Percentiles rank a stretch among this genome's conserved stretches.
These are phyloP conservation scores for Aulostomus chinensis DNA, from an alignment of 2,797 vertebrate species.

Conservation along the genomic window DNA sequence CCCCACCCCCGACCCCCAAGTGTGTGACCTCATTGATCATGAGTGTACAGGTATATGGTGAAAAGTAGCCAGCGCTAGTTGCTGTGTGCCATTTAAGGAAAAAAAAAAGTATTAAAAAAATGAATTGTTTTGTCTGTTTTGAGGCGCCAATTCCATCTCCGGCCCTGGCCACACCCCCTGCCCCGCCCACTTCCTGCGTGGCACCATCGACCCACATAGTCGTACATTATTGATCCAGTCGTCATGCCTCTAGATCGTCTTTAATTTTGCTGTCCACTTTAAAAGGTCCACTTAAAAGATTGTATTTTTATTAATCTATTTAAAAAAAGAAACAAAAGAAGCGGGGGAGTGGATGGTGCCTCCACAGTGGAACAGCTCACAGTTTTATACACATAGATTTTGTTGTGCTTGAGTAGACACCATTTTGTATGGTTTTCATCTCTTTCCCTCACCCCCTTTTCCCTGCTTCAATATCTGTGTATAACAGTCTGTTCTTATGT, in stretches of 20 bases:
- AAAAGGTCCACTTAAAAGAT: constrained; percentile 93
- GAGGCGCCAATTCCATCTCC: constrained; percentile 73
- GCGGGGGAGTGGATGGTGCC: constrained; percentile 81
- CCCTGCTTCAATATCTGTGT: constrained; percentile 91
- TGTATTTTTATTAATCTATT: constrained; percentile 99
- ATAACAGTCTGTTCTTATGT: constrained; percentile 99
- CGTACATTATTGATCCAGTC: constrained; percentile 81
- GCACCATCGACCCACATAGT: constrained; percentile 79
- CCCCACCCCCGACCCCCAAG: constrained; percentile 59
- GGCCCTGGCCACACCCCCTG: constrained; percentile 74
- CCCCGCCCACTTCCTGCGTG: too few relatives aligned
- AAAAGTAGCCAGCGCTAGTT: constrained; percentile 97
- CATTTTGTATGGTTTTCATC: constrained; percentile 92
- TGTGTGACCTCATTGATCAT: constrained; percentile 78
- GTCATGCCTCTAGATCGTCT: constrained; percentile 84
- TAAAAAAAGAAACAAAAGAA: constrained; percentile 80
- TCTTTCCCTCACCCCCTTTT: constrained; percentile 55
- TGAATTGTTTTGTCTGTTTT: constrained; percentile 18
- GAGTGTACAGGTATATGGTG: constrained; percentile 95
- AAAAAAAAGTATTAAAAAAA: not conserved
- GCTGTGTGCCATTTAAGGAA: constrained; percentile 90
- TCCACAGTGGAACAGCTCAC: constrained; percentile 85
- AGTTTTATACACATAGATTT: constrained; percentile 97
- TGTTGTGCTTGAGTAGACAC: constrained; percentile 96
- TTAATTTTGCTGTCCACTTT: constrained; percentile 88